These are phyloP conservation scores for Himalopsyche tibetana DNA, from an alignment of 2,888 invertebrate genomes.

Conservation along the genomic window DNA sequence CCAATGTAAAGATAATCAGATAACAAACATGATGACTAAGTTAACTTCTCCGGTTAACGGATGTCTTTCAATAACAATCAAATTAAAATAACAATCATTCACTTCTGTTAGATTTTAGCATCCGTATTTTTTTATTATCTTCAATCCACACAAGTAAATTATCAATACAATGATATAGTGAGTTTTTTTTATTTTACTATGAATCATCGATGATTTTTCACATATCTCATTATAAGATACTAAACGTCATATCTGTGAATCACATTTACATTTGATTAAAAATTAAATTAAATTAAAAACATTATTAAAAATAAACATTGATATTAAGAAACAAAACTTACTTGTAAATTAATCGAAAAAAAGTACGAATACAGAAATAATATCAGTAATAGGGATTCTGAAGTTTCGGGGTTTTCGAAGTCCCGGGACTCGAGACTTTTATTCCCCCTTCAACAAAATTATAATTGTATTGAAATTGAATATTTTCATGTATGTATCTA, in stretches of 20 bases:
- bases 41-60: conserved; percentile 20
- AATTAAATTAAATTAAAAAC: too few species aligned
- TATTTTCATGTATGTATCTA: too few species aligned
- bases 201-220: conserved; percentile 18
- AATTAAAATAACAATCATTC: conserved; percentile 40
- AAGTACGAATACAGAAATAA: too few species aligned
- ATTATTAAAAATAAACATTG: background rate
- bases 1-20: background rate
- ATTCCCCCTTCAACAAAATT: too few species aligned
- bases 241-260: conserved; percentile 1
- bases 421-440: too few species aligned
- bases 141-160: background rate
- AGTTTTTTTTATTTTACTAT: background rate
- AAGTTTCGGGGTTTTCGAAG: too few species aligned
- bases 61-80: conserved; percentile 22
- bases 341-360: too few species aligned
- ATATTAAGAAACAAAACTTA: background rate
- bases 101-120: conserved; percentile 24
- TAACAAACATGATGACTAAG: conserved; percentile 10
- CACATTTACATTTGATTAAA: background rate
- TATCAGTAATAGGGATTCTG: too few species aligned
- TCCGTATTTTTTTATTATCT: background rate
- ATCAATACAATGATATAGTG: background rate
- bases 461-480: too few species aligned
- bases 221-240: background rate